Base-by-base conservation (phyloP, 2,113 vertebrate species). In the Rhabdomys dilectus region DNA sequence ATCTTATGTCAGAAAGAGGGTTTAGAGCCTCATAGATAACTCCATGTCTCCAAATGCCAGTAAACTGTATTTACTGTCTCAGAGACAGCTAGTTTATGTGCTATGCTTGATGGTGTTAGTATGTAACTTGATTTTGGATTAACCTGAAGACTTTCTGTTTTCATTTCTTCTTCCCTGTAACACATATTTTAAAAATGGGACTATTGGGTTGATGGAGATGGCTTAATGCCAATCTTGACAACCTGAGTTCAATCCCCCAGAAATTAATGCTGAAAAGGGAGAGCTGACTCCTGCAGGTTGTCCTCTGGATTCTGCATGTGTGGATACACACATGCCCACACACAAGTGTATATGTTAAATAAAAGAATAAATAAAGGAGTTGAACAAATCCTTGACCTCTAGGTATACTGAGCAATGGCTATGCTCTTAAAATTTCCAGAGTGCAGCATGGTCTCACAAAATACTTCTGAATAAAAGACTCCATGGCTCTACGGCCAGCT, bases 41-140 rank as follows among this genome's bases (percentile, higher is more conserved):
- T 64, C 93, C 22, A 12, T 53, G 29, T 86, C 62, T 92, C 3
- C 66, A 76, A 36, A 34, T 85, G 56, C 5, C 4, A 85, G 31
- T n/a, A 45, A 72, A 58, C 1, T 76, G 1, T 91, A 45, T 51
- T 82, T 87, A n/a, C 31, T 56, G 36, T 85, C 39, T 17, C 72
- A 80, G 31, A 19, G 62, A 94, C 24, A 88, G 48, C 39, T 21
- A 78, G 60, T 73, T 26, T 45, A 15, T 42, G 36, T 82, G 39
- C 19, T 77, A 48, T 73, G 22, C 45, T 58, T 73, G 19, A 48
- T 95, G 81, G 34, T 58, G 34, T 58, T 88, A 42, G 15, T 68
- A 19, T 70, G 9, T 10, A 64, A 51, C 90, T 84, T 92, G 51
- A 88, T 51, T 96, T 91, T 70, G 16, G 39, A 64, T 90, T 86